phyloP scores from a whole-genome alignment of 2,888 invertebrate genomes.

The Buathra laborator region DNA sequence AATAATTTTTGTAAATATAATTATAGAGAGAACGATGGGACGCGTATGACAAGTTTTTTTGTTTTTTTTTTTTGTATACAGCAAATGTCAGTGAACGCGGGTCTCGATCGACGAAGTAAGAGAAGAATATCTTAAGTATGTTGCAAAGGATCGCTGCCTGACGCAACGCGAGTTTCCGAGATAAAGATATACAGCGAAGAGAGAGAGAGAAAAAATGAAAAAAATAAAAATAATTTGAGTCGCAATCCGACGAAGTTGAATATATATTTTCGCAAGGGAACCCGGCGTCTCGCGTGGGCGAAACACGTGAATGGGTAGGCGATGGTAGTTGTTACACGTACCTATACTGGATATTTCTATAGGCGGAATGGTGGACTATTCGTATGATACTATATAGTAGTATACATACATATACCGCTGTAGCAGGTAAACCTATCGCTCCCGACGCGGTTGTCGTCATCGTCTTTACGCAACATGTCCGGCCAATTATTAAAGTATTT shows the following conservation, averaged over 20 bases:
- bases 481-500: conserved; percentile 50
- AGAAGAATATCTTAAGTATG: conserved; percentile 9
- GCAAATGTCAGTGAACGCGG: not conserved
- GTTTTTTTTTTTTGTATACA: not conserved
- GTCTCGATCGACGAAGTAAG: not conserved
- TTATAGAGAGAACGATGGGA: not conserved
- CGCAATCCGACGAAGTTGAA: conserved; percentile 16
- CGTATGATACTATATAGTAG: not conserved
- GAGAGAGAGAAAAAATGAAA: conserved; percentile 8
- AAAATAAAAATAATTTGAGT: conserved; percentile 13
- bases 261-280: conserved; percentile 48
- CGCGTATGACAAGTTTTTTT: not conserved
- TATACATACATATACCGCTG: not conserved
- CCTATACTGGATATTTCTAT: not conserved
- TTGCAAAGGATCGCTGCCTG: not conserved
- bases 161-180: conserved; percentile 18
- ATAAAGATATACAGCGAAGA: not conserved
- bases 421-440: not conserved
- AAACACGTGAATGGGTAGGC: conserved; percentile 52
- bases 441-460: conserved; percentile 8
- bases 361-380: not conserved
- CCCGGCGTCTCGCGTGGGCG: conserved; percentile 37
- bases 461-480: conserved; percentile 42
- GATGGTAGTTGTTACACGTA: conserved; percentile 3
- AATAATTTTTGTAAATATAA: not conserved